Evolutionary conservation across 2,797 vertebrate species (phyloP), one percentile per base, ranked within the genome.

Genomic region (Octomys mimax): DNA sequence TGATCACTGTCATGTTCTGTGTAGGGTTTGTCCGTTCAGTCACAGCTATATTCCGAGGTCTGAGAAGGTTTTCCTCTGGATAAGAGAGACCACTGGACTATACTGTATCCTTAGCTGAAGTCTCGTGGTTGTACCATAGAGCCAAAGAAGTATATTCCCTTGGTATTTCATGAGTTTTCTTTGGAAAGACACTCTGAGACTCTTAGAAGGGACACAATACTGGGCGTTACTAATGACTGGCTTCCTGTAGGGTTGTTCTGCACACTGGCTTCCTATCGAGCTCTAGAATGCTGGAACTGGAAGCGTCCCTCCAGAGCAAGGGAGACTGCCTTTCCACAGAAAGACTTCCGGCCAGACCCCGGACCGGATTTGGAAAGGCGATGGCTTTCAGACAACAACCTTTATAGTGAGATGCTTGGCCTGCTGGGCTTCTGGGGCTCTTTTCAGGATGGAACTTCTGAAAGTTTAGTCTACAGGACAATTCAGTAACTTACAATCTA

Each of bases 201-300:
- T 11, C 71, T 85, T 84, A 62, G 61, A 57, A 31, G 59, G 54
- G 31, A 52, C 18, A 33, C 54, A 64, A 7, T 28, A 59, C 18
- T 8, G 77, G 62, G 19, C 8, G 31, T 75, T 61, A 22, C 64
- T 83, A 54, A 66, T 4, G 2, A 3, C n/a, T 71, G 39, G 64
- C 79, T 84, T 95, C 68, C 54, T 79, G 82, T 87, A 70, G 70
- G 87, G 42, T 70, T 13, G 71, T 62, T 28, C 59, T 75, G 61
- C 54, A 6, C 5, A 5, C 31, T 81, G 39, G 64, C 70, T 87
- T 92, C 62, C 31, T 68, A 79, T 89, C 62, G 70, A 89, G 36
- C 70, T 49, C 33, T 57, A 73, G 62, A 92, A 49, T 92, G 61
- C 22, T 85, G 61, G 62, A 31, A 61, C 61, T 81, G 24, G 31